These are phyloP conservation scores for Valencia hispanica DNA, from an alignment of 2,797 vertebrate genomes.

Conservation along the genomic window DNA sequence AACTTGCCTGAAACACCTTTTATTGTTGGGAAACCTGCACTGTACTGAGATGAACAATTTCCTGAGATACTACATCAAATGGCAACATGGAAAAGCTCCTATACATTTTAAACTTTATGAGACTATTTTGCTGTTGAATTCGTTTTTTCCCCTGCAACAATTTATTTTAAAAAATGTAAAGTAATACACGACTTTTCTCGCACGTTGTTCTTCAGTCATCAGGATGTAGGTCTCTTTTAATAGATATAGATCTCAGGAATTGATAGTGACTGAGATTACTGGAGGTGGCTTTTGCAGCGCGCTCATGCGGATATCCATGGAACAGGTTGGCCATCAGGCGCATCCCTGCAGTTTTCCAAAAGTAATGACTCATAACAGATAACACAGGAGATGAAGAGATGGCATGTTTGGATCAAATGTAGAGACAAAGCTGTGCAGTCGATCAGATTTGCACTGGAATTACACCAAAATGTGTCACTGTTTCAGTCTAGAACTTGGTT, in stretches of 20 bases:
- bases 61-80: background rate
- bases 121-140: background rate
- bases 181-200: background rate
- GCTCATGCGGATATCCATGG: conserved; percentile 55
- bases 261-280: conserved; percentile 47
- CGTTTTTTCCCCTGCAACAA: background rate
- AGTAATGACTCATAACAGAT: conserved; percentile 30
- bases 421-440: conserved; percentile 19
- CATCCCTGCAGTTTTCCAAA: conserved; percentile 20
- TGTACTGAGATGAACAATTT: background rate
- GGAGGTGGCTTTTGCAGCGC: conserved; percentile 47
- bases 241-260: conserved; percentile 5
- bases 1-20: background rate
- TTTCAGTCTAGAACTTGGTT: background rate
- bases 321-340: conserved; percentile 37
- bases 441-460: conserved; percentile 33
- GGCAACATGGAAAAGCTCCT: background rate
- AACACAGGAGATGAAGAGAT: background rate
- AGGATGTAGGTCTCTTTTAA: conserved; percentile 17
- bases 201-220: conserved; percentile 4
- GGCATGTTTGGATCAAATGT: conserved; percentile 13
- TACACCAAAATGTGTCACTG: background rate
- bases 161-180: background rate
- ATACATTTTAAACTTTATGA: background rate
- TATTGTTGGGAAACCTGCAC: background rate